Evolutionary conservation across 2,113 vertebrate species (phyloP), one percentile per base, ranked within the genome.

Genomic region (Oreotragus oreotragus): DNA sequence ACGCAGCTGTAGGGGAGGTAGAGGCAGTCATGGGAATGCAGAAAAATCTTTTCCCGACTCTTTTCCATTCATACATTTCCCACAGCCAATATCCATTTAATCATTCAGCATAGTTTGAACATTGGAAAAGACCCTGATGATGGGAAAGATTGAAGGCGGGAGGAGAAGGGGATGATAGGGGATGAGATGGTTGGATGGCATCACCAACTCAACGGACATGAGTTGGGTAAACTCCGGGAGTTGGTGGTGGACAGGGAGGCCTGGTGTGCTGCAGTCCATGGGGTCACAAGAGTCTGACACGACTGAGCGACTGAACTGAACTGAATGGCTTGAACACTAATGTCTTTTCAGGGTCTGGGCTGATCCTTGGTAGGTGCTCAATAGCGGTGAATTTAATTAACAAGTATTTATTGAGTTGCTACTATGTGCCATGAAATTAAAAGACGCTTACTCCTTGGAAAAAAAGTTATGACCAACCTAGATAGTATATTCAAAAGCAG

Each of bases 1-100:
- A 47, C 97, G 98, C 89, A 99, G 97, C 98, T 99, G 88, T 76
- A 58, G 49, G 84, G 88, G 51, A 98, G 83, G 76, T 16, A 30
- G 13, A 88, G 77, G 28, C 5, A 7, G 1, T 90, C n/a, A 87
- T 3, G 0, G n/a, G 13, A 47, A 28, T 60, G 51, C 28, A 66
- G 15, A 77, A 11, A 86, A 16, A 60, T 25, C 79, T 79, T 53
- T 62, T 60, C 55, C n/a, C 17, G 10, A 23, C 39, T 10, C 13
- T n/a, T 27, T 64, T 51, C 77, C 53, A 33, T 7, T 13, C 16
- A 15, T 84, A 21, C 36, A 30, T 51, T 81, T n/a, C 19, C 53
- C 12, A 11, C 57, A 70, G 58, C 47, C 83, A 53, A 13, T 25
- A 51, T 10, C 45, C 60, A 43, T 45, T 92, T 70, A 27, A 43